A percentile compares a stretch with the other conserved stretches of the same genome.
Conservation (phyloP, 2,113 vertebrate species). For the Trochalopteron elliotii region DNA sequence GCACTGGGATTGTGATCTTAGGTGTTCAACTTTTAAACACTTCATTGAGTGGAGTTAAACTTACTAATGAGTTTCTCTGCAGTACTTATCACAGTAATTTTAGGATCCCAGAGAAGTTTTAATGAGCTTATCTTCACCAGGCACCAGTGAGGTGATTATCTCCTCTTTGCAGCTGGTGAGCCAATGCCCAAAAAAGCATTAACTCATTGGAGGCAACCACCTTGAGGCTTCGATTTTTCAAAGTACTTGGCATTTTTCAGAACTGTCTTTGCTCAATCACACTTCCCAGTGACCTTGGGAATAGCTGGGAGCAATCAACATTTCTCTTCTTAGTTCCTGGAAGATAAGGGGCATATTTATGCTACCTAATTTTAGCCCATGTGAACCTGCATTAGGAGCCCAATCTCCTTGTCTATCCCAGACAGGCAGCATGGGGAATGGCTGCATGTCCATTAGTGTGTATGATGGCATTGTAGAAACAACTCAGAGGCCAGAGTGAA, state of each 20-base stretch:
- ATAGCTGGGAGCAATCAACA: not conserved
- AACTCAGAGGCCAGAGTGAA: not conserved
- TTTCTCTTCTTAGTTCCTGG: not conserved
- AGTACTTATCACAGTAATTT: constrained; percentile 20
- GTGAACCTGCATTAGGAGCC: not conserved
- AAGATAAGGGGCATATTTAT: constrained; percentile 27
- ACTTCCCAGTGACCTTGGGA: constrained; percentile 9
- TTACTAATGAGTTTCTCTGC: constrained; percentile 6
- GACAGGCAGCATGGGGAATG: not conserved
- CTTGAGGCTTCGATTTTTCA: not conserved
- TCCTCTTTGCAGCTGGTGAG: constrained; percentile 14
- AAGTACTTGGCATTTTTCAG: constrained; percentile 23
- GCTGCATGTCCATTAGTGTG: not conserved
- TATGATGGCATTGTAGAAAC: not conserved
- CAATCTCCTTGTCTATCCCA: not conserved
- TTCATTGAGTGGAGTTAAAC: not conserved
- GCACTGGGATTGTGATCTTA: not conserved
- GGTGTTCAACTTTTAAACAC: not conserved
- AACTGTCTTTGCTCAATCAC: constrained; percentile 23
- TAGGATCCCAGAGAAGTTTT: constrained; percentile 35
- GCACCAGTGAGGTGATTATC: constrained; percentile 28
- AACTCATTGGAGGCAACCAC: not conserved
- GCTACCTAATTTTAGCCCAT: constrained; percentile 48
- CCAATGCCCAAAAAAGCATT: not conserved
- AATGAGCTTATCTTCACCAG: constrained; percentile 40